Percentiles rank a stretch among this genome's conserved stretches.
Evolutionary conservation across 2,888 invertebrate species (phyloP).

Genomic region (Lasiommata megera): DNA sequence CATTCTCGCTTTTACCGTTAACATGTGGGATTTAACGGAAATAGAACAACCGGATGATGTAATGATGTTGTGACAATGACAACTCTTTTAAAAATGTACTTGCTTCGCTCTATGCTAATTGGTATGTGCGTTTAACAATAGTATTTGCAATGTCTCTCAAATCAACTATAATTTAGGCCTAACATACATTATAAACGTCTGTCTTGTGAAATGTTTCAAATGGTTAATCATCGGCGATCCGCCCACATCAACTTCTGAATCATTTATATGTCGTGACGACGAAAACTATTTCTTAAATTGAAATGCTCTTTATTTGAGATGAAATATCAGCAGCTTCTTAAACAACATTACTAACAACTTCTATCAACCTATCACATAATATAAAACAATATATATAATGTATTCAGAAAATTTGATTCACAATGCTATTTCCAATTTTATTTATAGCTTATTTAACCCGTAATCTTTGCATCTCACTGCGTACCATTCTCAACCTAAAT

Average conservation of each 20-base stretch:
- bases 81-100: constrained; percentile 1
- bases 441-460: constrained; percentile 11
- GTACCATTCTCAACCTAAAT: constrained; percentile 25
- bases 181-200: constrained; percentile 1
- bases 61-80: constrained; percentile 30
- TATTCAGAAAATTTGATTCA: not conserved
- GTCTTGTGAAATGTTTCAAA: constrained; percentile 20
- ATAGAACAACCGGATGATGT: constrained; percentile 36
- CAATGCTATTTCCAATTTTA: not conserved
- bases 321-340: too few species aligned
- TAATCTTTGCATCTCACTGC: constrained; percentile 1
- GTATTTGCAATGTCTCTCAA: not conserved
- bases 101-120: not conserved
- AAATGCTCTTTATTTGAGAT: too few species aligned
- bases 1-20: constrained; percentile 46
- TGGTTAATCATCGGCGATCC: constrained; percentile 21
- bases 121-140: not conserved
- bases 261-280: too few species aligned
- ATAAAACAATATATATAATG: not conserved
- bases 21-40: constrained; percentile 43
- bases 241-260: constrained; percentile 10
- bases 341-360: not conserved
- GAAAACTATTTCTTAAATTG: too few species aligned
- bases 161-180: not conserved
- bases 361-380: not conserved